Percentiles rank a stretch among this genome's conserved stretches.
Conservation (phyloP, 2,113 vertebrate species). For the Prinia subflava region DNA sequence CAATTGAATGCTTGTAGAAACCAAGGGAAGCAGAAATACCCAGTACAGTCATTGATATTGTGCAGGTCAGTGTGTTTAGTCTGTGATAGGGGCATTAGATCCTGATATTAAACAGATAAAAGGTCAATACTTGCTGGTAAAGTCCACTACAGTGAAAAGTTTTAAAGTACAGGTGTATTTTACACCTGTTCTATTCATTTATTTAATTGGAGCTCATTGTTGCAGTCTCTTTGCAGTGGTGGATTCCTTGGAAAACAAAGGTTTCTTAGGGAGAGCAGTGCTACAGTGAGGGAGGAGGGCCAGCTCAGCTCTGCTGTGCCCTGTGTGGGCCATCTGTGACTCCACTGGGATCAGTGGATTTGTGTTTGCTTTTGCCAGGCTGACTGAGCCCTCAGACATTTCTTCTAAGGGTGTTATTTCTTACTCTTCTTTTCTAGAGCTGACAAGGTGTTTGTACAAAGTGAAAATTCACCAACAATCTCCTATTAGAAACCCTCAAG, state of each 20-base stretch:
- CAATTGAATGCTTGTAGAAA: background rate
- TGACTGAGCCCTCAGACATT: background rate
- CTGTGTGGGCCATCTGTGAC: background rate
- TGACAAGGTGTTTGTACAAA: background rate
- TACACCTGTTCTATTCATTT: background rate
- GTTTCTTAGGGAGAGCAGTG: background rate
- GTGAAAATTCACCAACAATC: background rate
- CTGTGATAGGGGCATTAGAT: background rate
- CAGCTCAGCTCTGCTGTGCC: background rate
- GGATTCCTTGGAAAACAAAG: slow-evolving; percentile 1
- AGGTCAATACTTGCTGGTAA: background rate
- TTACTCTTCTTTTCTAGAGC: background rate
- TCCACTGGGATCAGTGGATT: background rate
- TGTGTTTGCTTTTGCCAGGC: background rate
- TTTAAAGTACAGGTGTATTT: background rate
- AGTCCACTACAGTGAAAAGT: background rate
- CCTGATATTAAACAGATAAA: background rate
- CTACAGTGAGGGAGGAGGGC: background rate
- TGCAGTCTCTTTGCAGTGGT: background rate
- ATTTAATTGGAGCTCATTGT: background rate
- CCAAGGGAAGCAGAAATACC: background rate
- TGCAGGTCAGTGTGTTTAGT: background rate
- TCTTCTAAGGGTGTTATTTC: background rate
- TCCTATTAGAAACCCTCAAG: background rate
- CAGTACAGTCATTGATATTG: background rate